Evolutionary conservation across 2,113 vertebrate species (phyloP), one percentile per base, ranked within the genome.

Genomic region (Reinhardtius hippoglossoides): DNA sequence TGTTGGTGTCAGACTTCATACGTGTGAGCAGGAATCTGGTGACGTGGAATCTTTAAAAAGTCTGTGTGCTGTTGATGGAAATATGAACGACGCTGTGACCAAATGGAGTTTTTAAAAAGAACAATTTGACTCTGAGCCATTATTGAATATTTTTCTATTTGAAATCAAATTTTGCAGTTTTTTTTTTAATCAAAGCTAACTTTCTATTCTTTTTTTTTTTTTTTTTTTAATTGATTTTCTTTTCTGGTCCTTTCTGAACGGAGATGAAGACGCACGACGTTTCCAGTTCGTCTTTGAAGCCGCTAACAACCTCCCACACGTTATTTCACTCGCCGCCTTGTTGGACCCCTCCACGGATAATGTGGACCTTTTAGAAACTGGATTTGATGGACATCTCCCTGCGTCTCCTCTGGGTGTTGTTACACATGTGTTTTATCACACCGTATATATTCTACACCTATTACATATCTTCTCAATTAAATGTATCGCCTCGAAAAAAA

Each of bases 1-100:
- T 82, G 86, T 84, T 81, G n/a, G 0, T 62, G 81, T 83, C 87
- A 75, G 62, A 40, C 58, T 6, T 46, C 23, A 48, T 71, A 27
- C 58, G 16, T 60, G 52, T 18, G 42, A 59, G 46, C 46, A n/a
- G 35, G 50, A 6, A 54, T 54, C 18, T 18, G 40, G 13, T 18
- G 26, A 58, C 42, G 56, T 56, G 35, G 35, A 37, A 37, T 37
- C 9, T 37, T 7, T 46, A 23, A 16, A 37, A 59, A n/a, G 23
- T 12, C 59, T 0, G 35, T 4, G 3, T 9, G 3, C 8, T 55
- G 52, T 20, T 46, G 40, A 61, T 61, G n/a, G 35, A 27, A 27
- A 24, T 24, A 24, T 24, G 55, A 66, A 48, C 14, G 2, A 27
- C n/a, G 42, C 37, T 81, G 58, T 62, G 44, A 44, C 15, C 15